A percentile compares a stretch with the other conserved stretches of the same genome.
Conservation (phyloP, 2,888 invertebrate species). For the Meteorus cinctellus region DNA sequence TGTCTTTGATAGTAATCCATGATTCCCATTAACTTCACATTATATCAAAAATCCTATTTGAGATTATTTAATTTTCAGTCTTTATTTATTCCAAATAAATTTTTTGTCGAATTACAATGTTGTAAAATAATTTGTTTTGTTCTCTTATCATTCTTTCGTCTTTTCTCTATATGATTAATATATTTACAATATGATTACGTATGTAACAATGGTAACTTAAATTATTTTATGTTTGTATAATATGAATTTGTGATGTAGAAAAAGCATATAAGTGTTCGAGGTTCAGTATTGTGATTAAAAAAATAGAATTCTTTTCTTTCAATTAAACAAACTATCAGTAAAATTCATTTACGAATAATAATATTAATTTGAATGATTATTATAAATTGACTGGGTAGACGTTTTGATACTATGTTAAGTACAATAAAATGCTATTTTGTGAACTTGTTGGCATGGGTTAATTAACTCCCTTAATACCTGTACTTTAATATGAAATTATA, state of each 20-base stretch:
- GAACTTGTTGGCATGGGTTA: neutral
- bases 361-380: neutral
- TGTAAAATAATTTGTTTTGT: slow-evolving; percentile 26
- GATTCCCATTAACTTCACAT: neutral
- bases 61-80: slow-evolving; percentile 28
- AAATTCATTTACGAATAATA: neutral
- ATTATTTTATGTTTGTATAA: neutral
- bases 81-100: slow-evolving; percentile 26
- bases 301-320: neutral
- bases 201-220: slow-evolving; percentile 3
- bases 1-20: neutral
- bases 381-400: neutral
- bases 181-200: slow-evolving; percentile 15
- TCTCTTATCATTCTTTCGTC: slow-evolving; percentile 7
- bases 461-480: neutral
- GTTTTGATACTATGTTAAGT: slow-evolving; percentile 32
- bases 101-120: slow-evolving; percentile 25
- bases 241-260: slow-evolving; percentile 17
- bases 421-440: slow-evolving; percentile 34
- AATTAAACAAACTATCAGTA: neutral
- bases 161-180: slow-evolving; percentile 22
- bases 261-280: neutral
- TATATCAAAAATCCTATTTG: neutral
- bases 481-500: neutral
- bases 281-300: neutral